Percentiles rank a stretch among this genome's conserved stretches.
These are phyloP conservation scores for Chionis minor DNA, from an alignment of 2,113 vertebrate genomes.

Conservation along the genomic window DNA sequence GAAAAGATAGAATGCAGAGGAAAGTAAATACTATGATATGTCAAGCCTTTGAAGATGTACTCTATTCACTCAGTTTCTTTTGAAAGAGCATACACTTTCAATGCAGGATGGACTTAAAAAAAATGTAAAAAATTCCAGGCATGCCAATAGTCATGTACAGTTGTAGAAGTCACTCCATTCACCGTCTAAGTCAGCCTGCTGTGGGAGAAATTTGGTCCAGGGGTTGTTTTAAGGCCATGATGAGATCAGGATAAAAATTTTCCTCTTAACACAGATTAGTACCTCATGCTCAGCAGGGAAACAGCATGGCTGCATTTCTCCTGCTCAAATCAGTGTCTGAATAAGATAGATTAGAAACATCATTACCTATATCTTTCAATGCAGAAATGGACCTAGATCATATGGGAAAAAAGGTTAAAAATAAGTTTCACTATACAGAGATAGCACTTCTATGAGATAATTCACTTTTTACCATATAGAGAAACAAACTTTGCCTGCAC, in stretches of 20 bases:
- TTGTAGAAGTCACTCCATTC: background rate
- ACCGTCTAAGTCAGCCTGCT: background rate
- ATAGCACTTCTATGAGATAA: background rate
- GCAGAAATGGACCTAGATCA: background rate
- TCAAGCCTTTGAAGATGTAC: background rate
- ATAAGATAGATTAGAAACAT: background rate
- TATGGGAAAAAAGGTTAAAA: background rate
- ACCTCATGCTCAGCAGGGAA: background rate
- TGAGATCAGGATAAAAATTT: background rate
- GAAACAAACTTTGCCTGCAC: background rate
- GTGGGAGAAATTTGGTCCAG: background rate
- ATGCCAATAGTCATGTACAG: background rate
- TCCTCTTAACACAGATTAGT: background rate
- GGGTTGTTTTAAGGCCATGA: background rate
- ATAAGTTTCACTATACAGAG: background rate
- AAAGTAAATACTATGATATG: background rate
- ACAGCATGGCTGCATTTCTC: background rate
- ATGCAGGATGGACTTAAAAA: background rate
- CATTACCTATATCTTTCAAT: background rate
- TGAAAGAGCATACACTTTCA: background rate
- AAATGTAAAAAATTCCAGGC: background rate
- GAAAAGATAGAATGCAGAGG: background rate
- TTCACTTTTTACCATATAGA: background rate
- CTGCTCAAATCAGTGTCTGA: background rate
- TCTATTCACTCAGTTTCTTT: background rate